Evolutionary conservation across 2,113 vertebrate genomes (phyloP), one percentile per base, ranked within the genome.

Genomic region (Capricornis sumatraensis): DNA sequence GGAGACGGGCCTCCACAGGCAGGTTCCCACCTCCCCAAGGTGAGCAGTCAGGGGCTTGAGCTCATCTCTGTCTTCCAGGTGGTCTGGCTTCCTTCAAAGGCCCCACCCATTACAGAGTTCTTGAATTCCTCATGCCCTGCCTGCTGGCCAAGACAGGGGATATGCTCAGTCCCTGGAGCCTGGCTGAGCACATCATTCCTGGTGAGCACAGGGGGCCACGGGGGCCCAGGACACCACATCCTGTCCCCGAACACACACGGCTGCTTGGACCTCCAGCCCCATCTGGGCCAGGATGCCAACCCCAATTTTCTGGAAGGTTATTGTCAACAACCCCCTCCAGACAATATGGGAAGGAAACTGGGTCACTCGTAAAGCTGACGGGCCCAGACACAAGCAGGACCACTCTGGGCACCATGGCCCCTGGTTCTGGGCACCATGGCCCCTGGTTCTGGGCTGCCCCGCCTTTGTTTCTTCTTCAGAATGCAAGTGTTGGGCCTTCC

Each of bases 11-110:
- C 1, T 10, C 12, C 28, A 33, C 8, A 10, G 78, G 6, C 17
- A 9, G 43, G 14, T 30, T 45, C 30, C 23, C 0, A 9, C 47
- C 7, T 0, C 30, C 2, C 25, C 17, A 1, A 1, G 30, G 45
- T 3, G 45, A 25, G 78, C 15, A 13, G n/a, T 40, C 11, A 58
- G 53, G 81, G 57, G 5, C 28, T 27, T n/a, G 45, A 45, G 52
- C 30, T n/a, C 50, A 4, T 47, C 14, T 12, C 6, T 62, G 8
- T 30, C 27, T 57, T 17, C 40, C 28, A 33, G 45, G 57, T 2
- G 27, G 50, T 28, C 45, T 13, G 5, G 84, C 89, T 88, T 3
- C 21, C 5, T 36, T 25, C 3, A 11, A 47, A 53, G 57, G 3
- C 33, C 40, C 52, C 27, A 2, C 7, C 14, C 25, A 27, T 28